Evolutionary conservation across 2,888 invertebrate genomes (phyloP), one percentile per base, ranked within the genome.

Genomic region (Diaprepes abbreviatus): DNA sequence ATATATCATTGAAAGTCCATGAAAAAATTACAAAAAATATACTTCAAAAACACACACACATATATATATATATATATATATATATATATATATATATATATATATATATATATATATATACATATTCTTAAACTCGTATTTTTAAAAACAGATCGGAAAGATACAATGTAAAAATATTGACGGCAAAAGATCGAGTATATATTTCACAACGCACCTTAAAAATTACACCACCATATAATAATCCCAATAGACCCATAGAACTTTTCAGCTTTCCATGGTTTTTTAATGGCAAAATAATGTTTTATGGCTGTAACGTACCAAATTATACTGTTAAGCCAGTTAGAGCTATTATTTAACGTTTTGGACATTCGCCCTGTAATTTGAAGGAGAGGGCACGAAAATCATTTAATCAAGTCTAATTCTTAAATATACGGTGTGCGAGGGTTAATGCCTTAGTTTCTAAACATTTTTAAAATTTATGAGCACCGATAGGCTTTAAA

Each of bases 261-360:
- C 63, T 40, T 21, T 31, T 38, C 36, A 33, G 38, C 45, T 50
- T 45, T 58, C 35, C 33, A 52, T 48, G 48, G 65, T 52, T 62
- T 67, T 73, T 73, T 73, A 70, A 71, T 69, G 70, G 65, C 57
- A 62, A 73, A 67, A 73, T 73, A 73, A 73, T 73, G 68, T 59
- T 71, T 54, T 71, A 68, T 64, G 33, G 33, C 57, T 21, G 52
- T 35, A 28, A 64, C 66, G 48, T 35, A 17, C 59, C 55, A 55
- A 73, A 73, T 73, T 71, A 73, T 66, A 70, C 69, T 50, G 63
- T 71, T 66, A 62, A 16, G 48, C 19, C 36, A 54, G 64, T 54
- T 64, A 55, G 60, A 63, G 50, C 66, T 45, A 74, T 72, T 73
- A 70, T 68, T 69, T 64, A 67, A 33, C 63, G 69, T 71, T 71